Evolutionary conservation across 1,140 invertebrate genomes (phyloP), one percentile per base, ranked within the genome.

Genomic region (Lepidostoma basale): DNA sequence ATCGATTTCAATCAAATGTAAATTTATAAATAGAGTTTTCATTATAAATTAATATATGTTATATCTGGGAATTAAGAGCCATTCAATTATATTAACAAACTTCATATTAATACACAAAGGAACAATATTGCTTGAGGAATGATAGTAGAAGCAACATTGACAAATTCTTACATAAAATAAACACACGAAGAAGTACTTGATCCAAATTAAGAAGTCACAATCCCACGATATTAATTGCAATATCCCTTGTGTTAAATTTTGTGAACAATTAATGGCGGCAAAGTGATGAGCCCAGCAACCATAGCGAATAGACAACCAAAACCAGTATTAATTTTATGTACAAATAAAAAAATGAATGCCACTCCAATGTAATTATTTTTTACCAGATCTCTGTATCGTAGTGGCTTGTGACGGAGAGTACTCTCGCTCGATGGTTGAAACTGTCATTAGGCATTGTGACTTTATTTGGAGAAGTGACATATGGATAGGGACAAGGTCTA

Each of bases 311-410:
- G 28, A 67, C 3, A 63, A 58, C 65, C 59, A 60, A 62, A 67
- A 71, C 69, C 69, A 59, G n/a, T 39, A 20, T 23, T 14, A 49
- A 49, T 49, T 49, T 18, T 59, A 62, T 30, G 18, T 47, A 54
- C 54, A 56, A 64, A 36, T 47, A 56, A 18, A 47, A 64, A 58
- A 63, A 25, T 26, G 22, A 16, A 65, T 1, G 49, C n/a, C n/a
- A n/a, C n/a, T n/a, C 45, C 45, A 20, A 12, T 5, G 8, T 18
- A 22, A 44, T 39, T 10, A 16, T 66, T 49, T 36, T 14, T 79
- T 84, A 92, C 90, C 90, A 92, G 74, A 92, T 91, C 81, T 92
- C 90, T 25, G 89, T 90, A 66, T 89, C 88, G 67, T 85, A 85
- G 36, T 85, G 85, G 75, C 85, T 85, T 45, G 83, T 85, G 66